Percentiles rank a stretch among this genome's conserved stretches.
Evolutionary conservation across 37 sponge, comb jelly and placozoan genomes (phyloP).

Genomic region (Bolinopsis microptera): DNA sequence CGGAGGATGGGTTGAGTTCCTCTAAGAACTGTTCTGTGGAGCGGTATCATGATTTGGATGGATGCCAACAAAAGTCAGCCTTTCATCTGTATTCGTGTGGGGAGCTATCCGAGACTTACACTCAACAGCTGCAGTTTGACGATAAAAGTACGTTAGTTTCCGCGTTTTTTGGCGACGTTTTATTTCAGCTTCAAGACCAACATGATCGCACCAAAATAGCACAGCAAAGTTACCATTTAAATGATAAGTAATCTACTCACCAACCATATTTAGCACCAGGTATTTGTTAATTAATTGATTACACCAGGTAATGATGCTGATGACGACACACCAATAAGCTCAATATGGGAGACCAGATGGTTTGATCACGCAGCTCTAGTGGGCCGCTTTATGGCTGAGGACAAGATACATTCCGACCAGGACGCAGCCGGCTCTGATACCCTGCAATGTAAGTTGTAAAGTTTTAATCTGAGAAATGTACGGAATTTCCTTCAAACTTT

Average conservation of each 20-base stretch:
- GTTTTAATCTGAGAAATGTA: too few relatives aligned
- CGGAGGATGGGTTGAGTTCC: background rate
- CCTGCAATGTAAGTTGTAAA: background rate
- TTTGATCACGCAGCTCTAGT: constrained; percentile 33
- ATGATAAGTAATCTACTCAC: too few relatives aligned
- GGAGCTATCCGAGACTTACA: background rate
- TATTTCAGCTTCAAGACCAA: too few relatives aligned
- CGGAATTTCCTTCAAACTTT: too few relatives aligned
- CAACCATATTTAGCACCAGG: too few relatives aligned
- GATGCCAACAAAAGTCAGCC: background rate
- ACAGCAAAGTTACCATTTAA: too few relatives aligned
- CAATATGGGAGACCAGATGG: constrained; percentile 42
- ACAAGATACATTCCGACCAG: background rate
- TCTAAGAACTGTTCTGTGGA: constrained; percentile 21
- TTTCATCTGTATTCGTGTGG: background rate
- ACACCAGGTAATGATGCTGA: background rate
- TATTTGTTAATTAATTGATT: too few relatives aligned
- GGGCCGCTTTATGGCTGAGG: constrained; percentile 50
- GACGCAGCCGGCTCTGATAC: background rate
- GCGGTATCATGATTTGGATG: constrained; percentile 19
- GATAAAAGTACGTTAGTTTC: background rate
- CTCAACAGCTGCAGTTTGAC: background rate
- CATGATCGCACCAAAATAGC: too few relatives aligned
- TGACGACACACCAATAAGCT: constrained; percentile 15
- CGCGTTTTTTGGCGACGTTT: too few relatives aligned